Evolutionary conservation across 2,113 vertebrate genomes (phyloP), one percentile per base, ranked within the genome.

Genomic region (Chaetura pelagica): DNA sequence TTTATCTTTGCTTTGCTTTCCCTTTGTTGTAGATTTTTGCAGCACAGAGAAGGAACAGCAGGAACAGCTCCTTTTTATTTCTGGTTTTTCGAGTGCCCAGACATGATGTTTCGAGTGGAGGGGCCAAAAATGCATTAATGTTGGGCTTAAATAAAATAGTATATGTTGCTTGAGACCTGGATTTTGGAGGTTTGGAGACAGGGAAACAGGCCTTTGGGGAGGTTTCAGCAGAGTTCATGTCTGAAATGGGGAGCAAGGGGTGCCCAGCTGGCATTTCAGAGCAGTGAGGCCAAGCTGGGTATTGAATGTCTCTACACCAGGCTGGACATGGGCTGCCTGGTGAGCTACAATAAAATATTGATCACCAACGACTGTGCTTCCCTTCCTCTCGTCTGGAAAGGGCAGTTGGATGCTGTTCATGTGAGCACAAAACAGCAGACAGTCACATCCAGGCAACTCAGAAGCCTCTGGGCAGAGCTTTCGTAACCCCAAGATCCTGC

Each of bases 331-430:
- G 93, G 92, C 61, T 92, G 87, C 86, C 57, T 90, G 72, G 61
- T 61, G 87, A 84, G 84, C 85, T 81, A 55, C 80, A 96, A 95
- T 96, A 87, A 95, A 95, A 93, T 95, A 96, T 94, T 81, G 95
- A 96, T 95, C 40, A 19, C 55, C 83, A 21, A 74, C 7, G 22
- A 80, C 72, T 34, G 34, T 22, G 67, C 82, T 94, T 91, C 38
- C 59, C 51, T 76, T 89, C 78, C 46, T 87, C 63, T 74, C 0
- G 0, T 81, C 90, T 81, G 76, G 40, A 84, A 95, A 93, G 76
- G 55, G 76, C 85, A 38, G 57, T 2, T 77, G 61, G 76, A 68
- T 61, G 90, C 51, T 82, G 30, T 74, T 76, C 15, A 9, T 55
- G 44, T 12, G 49, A 81, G 48, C 62, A 86, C 17, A 75, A 51